Evolutionary conservation across 1,140 invertebrate genomes (phyloP).

Genomic region (Bombus fervidus): DNA sequence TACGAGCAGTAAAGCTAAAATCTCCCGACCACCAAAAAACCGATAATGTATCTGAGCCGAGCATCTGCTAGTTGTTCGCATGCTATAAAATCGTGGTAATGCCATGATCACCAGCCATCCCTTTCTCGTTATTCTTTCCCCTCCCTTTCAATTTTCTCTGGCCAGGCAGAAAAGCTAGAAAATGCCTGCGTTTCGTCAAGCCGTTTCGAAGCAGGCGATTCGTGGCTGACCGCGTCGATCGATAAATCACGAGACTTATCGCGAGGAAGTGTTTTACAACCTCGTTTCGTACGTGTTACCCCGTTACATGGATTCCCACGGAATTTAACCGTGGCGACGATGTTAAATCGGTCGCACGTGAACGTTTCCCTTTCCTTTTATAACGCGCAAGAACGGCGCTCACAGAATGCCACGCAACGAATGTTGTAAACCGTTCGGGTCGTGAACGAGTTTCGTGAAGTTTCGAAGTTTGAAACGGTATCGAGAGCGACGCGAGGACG

Average conservation of each 20-base stretch:
- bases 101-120: constrained; percentile 42
- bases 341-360: background rate
- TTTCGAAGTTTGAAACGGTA: constrained; percentile 32
- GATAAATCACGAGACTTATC: constrained; percentile 56
- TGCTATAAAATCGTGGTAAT: constrained; percentile 61
- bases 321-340: background rate
- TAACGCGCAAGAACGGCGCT: background rate
- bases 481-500: constrained; percentile 7
- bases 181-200: constrained; percentile 32
- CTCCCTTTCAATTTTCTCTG: constrained; percentile 26
- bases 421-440: background rate
- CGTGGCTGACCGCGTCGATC: constrained; percentile 1
- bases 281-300: background rate
- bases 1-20: constrained; percentile 66
- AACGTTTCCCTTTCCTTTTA: background rate
- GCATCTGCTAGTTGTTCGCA: constrained; percentile 58
- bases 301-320: background rate
- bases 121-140: constrained; percentile 25
- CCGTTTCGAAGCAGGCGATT: background rate
- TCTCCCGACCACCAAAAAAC: constrained; percentile 58
- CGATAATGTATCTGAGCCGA: constrained; percentile 60
- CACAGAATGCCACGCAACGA: background rate
- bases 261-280: constrained; percentile 41
- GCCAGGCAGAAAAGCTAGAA: background rate
- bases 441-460: constrained; percentile 38